Evolutionary conservation across 1,140 invertebrate species (phyloP), one percentile per base, ranked within the genome.

Genomic region (Eumaeus atala): DNA sequence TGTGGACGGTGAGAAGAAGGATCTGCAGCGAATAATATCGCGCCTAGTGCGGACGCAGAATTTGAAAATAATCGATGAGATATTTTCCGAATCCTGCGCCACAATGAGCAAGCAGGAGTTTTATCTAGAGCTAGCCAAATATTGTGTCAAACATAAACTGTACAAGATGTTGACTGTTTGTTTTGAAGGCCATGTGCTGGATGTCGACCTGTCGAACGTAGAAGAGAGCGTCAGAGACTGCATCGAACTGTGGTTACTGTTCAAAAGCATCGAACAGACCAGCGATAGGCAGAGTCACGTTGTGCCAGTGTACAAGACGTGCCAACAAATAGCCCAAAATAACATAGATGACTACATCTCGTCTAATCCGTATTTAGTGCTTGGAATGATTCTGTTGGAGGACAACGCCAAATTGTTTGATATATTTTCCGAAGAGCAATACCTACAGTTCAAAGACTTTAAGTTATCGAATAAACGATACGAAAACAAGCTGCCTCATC

Each of bases 91-190:
- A 66, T 65, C 82, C 40, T 84, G 74, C 36, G 88, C 89, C n/a
- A 90, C 88, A 60, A 77, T 92, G 54, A 82, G 78, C 58, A 86
- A 84, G 59, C 70, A 77, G 36, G 70, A 88, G 47, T 91, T 92
- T 71, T 84, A 89, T 42, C 67, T 88, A 57, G 87, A 89, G 67
- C 54, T 90, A 9, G 82, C 87, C 56, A 86, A 88, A 66, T 88
- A 86, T 85, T 89, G 83, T 72, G 69, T 90, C 4, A 85, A 88
- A 65, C 80, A 90, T 66, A 84, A 89, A 66, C 66, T 89, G 14
- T 88, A 85, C 63, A 78, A 80, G 54, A 79, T 87, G 9, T 66
- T 91, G 47, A 89, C 84, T 54, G 65, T 80, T 61, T 89, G 87
- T 64, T 69, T 84, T 59, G 81, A 82, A 70, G 84, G 82, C 37